These are phyloP conservation scores for Pterois miles DNA, from an alignment of 2,797 vertebrate species.

Conservation along the genomic window DNA sequence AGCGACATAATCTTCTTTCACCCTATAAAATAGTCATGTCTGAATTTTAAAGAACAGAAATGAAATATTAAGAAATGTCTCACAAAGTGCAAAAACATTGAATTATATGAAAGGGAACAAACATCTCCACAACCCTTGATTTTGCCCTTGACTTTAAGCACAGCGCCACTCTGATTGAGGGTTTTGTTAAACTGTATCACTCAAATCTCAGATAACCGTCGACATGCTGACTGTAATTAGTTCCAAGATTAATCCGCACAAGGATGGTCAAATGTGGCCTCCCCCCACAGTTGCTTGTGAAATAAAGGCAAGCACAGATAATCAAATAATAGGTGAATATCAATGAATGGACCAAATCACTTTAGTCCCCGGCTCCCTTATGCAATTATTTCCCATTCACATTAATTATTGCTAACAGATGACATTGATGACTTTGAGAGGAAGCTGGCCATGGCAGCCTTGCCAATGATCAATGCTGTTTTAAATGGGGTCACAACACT, in stretches of 20 bases:
- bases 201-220: constrained; percentile 81
- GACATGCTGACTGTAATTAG: constrained; percentile 82
- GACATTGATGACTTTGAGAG: constrained; percentile 94
- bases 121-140: background rate
- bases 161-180: constrained; percentile 47
- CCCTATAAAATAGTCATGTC: background rate
- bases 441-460: constrained; percentile 81
- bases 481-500: constrained; percentile 69
- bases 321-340: constrained; percentile 90
- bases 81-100: constrained; percentile 10
- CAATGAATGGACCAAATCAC: constrained; percentile 86
- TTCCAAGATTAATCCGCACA: constrained; percentile 80
- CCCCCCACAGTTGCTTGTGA: constrained; percentile 76
- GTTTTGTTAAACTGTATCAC: constrained; percentile 81
- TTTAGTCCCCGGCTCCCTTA: constrained; percentile 88
- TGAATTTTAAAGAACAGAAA: background rate
- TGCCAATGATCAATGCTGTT: constrained; percentile 83
- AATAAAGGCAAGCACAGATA: constrained; percentile 80
- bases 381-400: constrained; percentile 95
- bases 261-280: constrained; percentile 73
- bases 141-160: constrained; percentile 59
- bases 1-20: background rate
- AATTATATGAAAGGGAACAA: constrained; percentile 4
- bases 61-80: background rate
- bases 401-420: constrained; percentile 96